Evolutionary conservation across 2,113 vertebrate species (phyloP).

Genomic region (Oncorhynchus tshawytscha): DNA sequence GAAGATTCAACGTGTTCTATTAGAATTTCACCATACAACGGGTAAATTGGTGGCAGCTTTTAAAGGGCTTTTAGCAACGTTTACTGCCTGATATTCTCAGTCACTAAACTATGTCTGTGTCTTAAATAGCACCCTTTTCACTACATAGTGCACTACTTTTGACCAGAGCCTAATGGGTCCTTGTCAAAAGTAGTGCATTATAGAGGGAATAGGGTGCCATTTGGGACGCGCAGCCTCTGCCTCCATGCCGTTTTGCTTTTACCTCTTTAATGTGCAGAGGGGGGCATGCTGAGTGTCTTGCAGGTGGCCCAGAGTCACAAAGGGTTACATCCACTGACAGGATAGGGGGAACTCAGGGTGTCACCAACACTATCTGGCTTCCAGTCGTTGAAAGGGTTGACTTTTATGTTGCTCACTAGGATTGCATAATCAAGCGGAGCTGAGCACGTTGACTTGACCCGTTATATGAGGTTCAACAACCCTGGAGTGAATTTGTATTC

Average conservation of each 20-base stretch:
- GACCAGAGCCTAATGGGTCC: background rate
- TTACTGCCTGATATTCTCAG: no score
- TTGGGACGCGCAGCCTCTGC: background rate
- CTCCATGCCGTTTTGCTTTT: background rate
- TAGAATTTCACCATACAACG: background rate
- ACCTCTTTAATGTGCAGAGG: background rate
- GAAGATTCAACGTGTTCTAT: background rate
- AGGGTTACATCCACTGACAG: background rate
- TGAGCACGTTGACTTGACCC: background rate
- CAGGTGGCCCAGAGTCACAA: background rate
- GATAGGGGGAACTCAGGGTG: background rate
- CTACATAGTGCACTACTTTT: no score
- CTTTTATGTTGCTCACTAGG: background rate
- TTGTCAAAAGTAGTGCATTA: no score
- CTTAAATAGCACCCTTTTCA: no score
- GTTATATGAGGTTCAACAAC: background rate
- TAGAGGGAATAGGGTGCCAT: no score
- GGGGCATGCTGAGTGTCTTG: background rate
- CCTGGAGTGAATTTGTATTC: background rate
- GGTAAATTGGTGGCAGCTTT: background rate
- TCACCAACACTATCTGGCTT: background rate
- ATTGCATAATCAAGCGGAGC: background rate
- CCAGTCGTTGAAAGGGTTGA: background rate
- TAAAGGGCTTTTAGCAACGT: background rate
- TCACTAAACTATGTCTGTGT: no score